Conservation (phyloP, 2,888 invertebrate genomes). For the Lycocerus yunnanus region DNA sequence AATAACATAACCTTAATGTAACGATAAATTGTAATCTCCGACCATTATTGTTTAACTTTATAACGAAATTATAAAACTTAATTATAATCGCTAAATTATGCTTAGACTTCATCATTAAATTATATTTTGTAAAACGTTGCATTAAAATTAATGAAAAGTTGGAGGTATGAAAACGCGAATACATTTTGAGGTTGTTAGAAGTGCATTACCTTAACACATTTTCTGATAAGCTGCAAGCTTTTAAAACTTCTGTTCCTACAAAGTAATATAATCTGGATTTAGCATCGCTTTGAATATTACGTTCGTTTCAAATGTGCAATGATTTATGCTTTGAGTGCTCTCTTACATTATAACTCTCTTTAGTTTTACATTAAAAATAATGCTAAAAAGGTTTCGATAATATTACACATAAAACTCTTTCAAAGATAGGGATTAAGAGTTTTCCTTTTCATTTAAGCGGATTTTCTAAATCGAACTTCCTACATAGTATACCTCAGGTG, state of each 20-base stretch:
- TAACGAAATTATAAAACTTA: not conserved
- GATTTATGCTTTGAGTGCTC: not conserved
- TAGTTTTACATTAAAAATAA: not conserved
- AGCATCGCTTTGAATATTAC: not conserved
- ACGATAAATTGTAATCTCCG: not conserved
- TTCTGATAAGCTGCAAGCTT: slow-evolving; percentile 3
- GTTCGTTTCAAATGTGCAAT: not conserved
- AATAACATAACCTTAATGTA: not conserved
- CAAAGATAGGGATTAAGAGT: not conserved
- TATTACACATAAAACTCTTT: not conserved
- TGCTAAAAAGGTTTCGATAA: not conserved
- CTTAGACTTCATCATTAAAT: not conserved
- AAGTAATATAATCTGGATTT: slow-evolving; percentile 18
- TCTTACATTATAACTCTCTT: not conserved
- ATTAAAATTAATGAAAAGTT: not conserved
- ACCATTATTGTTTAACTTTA: not conserved
- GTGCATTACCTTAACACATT: not conserved
- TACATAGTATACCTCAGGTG: not conserved
- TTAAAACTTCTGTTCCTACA: slow-evolving; percentile 8
- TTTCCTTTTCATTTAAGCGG: not conserved
- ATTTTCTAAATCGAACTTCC: not conserved
- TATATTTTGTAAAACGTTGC: not conserved
- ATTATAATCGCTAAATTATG: not conserved
- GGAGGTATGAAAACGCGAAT: not conserved
- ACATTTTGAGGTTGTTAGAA: not conserved